Conservation (phyloP, 2,888 invertebrate genomes). For the Melieria omissa region DNA sequence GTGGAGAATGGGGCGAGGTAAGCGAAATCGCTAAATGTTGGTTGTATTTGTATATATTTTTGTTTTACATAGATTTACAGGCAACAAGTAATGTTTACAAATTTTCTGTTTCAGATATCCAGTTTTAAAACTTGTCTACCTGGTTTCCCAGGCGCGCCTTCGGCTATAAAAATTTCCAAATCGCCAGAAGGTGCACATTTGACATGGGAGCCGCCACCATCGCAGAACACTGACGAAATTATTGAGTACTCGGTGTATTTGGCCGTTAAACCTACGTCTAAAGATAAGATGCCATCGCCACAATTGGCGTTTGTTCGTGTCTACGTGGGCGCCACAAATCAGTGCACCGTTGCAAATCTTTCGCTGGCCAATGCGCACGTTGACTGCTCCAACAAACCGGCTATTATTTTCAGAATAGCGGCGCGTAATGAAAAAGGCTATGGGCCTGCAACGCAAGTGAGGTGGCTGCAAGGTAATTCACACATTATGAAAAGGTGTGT, state of each 20-base stretch:
- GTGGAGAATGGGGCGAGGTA: slow-evolving; percentile 50
- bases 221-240: slow-evolving; percentile 47
- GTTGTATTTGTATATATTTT: too few species aligned
- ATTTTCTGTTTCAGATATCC: too few species aligned
- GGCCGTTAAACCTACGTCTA: slow-evolving; percentile 49
- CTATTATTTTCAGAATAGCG: slow-evolving; percentile 50
- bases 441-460: slow-evolving; percentile 51
- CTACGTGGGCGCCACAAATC: slow-evolving; percentile 49
- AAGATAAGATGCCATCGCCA: slow-evolving; percentile 44
- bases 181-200: slow-evolving; percentile 50
- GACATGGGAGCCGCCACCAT: slow-evolving; percentile 51
- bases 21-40: too few species aligned
- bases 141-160: slow-evolving; percentile 50
- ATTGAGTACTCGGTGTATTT: slow-evolving; percentile 51
- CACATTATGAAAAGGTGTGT: too few species aligned
- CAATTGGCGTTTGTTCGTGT: slow-evolving; percentile 50
- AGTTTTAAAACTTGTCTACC: slow-evolving; percentile 50
- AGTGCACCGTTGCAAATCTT: slow-evolving; percentile 48
- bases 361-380: slow-evolving; percentile 48
- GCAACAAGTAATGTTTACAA: too few species aligned
- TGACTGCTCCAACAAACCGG: slow-evolving; percentile 50
- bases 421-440: slow-evolving; percentile 52
- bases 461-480: slow-evolving; percentile 52
- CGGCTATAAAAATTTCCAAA: slow-evolving; percentile 51
- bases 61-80: too few species aligned